Conservation (phyloP, 2,888 invertebrate genomes). For the Tenthredo notha region DNA sequence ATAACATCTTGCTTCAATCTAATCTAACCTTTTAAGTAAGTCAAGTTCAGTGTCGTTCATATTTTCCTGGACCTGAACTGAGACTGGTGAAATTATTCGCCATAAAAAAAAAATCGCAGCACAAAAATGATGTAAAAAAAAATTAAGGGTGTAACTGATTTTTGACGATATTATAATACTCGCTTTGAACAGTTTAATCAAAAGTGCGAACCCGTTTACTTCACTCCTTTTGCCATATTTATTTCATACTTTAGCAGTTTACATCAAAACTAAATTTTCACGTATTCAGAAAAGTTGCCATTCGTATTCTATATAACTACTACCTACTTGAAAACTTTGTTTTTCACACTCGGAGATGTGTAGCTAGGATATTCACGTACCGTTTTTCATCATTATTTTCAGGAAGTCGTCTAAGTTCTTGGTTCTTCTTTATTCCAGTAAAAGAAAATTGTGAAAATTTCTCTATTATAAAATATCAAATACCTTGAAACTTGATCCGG, state of each 20-base stretch:
- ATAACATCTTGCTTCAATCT: background rate
- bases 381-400: background rate
- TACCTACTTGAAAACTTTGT: background rate
- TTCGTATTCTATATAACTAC: background rate
- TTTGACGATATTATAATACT: background rate
- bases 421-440: background rate
- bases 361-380: background rate
- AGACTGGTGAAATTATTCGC: background rate
- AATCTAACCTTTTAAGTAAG: background rate
- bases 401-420: background rate
- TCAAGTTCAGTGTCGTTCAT: background rate
- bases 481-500: background rate
- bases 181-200: background rate
- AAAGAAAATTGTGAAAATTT: background rate
- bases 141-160: background rate
- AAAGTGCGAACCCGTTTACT: background rate
- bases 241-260: background rate
- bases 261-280: background rate
- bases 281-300: background rate
- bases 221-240: background rate
- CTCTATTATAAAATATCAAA: background rate
- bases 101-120: background rate
- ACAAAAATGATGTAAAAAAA: background rate
- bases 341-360: background rate
- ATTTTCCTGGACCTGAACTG: background rate